Base-by-base conservation (phyloP, 2,797 vertebrate species). In the Epinephelus malabaricus region DNA sequence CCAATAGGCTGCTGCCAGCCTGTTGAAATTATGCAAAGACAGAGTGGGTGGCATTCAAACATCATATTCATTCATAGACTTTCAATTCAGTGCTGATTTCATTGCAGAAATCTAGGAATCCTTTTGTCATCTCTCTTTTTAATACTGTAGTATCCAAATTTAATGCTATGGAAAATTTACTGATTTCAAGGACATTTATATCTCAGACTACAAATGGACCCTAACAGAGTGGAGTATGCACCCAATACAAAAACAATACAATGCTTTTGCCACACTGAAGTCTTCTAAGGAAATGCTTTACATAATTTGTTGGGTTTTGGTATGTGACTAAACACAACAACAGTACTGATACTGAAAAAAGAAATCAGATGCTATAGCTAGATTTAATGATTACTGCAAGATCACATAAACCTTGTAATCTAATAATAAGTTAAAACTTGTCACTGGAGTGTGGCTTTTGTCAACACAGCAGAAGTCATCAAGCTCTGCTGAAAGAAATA, bases 21-120 rank as follows among this genome's bases (percentile, higher is more conserved):
- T 64, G 68, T 73, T 71, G 18, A 80, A 70, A 81, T 90, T 85
- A 88, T 92, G 84, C 86, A 90, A 90, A 86, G 68, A 85, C 10
- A 40, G 40, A 73, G 51, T 45, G 67, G 63, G 27, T 81, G 63
- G 55, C 61, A 82, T 76, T 76, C 8, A 67, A 72, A 73, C 46
- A 21, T 67, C 19, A 21, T 56, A 64, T 73, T 67, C 27, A 68
- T 68, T 68, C 43, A 75, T 53, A 60, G 18, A 49, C 43, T 76
- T 85, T 65, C 38, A n/a, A 53, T 64, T 75, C 38, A 74, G 64
- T 6, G n/a, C 82, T 71, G 17, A 70, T 66, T 82, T 74, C 11
- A 76, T 15, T 21, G 64, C 25, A 61, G 38, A 76, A 73, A 63
- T 70, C 4, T 30, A 50, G 12, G 2, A 53, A 67, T 65, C 21